phyloP scores from a whole-genome alignment of 2,888 invertebrate species.

The Pherbina coryleti region DNA sequence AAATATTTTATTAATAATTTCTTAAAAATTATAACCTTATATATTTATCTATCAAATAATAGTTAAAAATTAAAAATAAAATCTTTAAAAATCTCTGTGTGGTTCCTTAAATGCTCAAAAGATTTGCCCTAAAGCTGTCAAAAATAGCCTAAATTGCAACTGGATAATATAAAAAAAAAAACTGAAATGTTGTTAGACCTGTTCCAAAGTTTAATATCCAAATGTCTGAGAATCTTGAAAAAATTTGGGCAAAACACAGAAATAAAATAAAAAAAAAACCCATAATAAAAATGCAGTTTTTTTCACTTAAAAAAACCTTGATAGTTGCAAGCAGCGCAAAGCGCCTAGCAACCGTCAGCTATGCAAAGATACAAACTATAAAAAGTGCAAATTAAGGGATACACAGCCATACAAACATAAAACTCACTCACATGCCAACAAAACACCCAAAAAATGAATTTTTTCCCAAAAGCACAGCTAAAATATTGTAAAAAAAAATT shows the following conservation, averaged over 20 bases:
- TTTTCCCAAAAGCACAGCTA: neutral
- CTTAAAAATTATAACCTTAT: no score
- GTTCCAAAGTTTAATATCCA: neutral
- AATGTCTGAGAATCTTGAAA: neutral
- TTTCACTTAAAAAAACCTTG: neutral
- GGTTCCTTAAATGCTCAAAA: neutral
- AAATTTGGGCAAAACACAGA: neutral
- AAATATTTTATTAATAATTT: no score
- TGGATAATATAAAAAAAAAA: neutral
- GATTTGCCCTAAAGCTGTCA: neutral
- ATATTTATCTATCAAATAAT: no score
- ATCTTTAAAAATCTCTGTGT: neutral
- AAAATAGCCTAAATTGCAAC: conserved; percentile 16
- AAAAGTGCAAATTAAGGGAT: neutral
- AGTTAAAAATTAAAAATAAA: no score
- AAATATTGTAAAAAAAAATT: no score
- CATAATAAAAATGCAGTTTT: neutral
- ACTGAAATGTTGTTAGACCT: neutral
- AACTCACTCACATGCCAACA: neutral
- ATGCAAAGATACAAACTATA: neutral
- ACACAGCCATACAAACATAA: neutral
- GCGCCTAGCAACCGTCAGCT: neutral
- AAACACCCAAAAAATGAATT: neutral
- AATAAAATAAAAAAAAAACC: neutral
- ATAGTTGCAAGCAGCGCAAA: neutral